These are phyloP conservation scores for Chionodraco myersi DNA, from an alignment of 2,113 vertebrate species.

Conservation along the genomic window DNA sequence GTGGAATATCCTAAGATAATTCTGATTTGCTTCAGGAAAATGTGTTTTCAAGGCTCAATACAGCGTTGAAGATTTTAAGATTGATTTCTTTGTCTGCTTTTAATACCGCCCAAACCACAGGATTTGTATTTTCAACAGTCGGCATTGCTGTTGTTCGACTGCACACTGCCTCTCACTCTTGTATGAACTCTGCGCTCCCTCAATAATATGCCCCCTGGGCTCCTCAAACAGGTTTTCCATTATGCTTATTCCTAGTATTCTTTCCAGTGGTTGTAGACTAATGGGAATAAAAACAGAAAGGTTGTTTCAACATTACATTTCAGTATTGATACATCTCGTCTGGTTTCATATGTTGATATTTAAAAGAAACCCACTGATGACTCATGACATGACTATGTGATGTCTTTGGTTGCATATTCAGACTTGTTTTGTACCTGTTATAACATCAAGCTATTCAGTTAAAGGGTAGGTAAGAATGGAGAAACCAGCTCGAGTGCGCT, in stretches of 20 bases:
- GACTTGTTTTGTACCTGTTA: not conserved
- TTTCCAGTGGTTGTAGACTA: not conserved
- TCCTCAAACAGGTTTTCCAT: slow-evolving; percentile 30
- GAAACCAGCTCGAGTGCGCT: too few relatives aligned
- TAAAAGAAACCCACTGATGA: slow-evolving; percentile 16
- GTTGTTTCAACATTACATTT: not conserved
- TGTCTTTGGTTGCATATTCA: not conserved
- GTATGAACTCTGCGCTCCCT: not conserved
- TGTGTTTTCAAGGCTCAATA: not conserved
- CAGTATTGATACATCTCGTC: not conserved
- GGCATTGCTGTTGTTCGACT: slow-evolving; percentile 1
- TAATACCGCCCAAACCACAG: not conserved
- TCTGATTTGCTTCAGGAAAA: not conserved
- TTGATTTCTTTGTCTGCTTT: not conserved
- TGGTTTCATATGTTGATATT: slow-evolving; percentile 8
- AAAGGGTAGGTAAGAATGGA: too few relatives aligned
- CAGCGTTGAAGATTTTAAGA: not conserved
- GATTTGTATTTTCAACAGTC: not conserved
- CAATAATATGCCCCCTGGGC: slow-evolving; percentile 12
- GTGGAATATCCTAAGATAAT: slow-evolving; percentile 1
- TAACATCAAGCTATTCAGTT: not conserved
- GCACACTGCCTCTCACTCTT: not conserved
- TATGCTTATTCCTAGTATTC: slow-evolving; percentile 17
- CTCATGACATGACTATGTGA: not conserved
- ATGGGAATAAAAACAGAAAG: slow-evolving; percentile 6